A percentile compares a stretch with the other conserved stretches of the same genome.
Conservation (phyloP, 2,888 invertebrate species). For the Reticulitermes lucifugus region DNA sequence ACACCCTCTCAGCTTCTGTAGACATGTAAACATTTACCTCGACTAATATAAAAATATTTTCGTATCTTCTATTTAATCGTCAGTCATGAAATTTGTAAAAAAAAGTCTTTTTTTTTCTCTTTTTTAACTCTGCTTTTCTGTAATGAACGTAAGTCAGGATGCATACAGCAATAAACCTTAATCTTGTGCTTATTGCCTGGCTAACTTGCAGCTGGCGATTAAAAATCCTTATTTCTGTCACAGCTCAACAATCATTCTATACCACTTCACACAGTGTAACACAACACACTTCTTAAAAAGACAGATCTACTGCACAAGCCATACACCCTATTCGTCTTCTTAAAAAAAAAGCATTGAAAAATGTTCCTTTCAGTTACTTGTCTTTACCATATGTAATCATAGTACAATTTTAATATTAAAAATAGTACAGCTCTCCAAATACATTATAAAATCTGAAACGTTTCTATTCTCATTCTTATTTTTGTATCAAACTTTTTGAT, state of each 20-base stretch:
- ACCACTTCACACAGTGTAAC: neutral
- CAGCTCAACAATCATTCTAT: neutral
- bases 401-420: constrained; percentile 10
- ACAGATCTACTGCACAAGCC: neutral
- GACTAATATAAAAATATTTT: constrained; percentile 49
- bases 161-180: neutral
- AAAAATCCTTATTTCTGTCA: neutral
- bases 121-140: constrained; percentile 14
- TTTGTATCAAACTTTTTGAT: neutral
- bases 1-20: constrained; percentile 29
- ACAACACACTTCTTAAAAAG: constrained; percentile 1
- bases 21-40: constrained; percentile 35
- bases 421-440: constrained; percentile 19
- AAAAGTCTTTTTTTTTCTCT: neutral
- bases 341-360: constrained; percentile 23
- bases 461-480: neutral
- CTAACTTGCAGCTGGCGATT: neutral
- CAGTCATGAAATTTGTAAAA: constrained; percentile 31
- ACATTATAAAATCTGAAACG: constrained; percentile 20
- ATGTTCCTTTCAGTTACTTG: neutral
- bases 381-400: constrained; percentile 18
- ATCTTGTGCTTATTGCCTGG: neutral
- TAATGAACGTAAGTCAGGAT: constrained; percentile 4
- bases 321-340: constrained; percentile 8
- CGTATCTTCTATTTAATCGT: constrained; percentile 14